A percentile compares a stretch with the other conserved stretches of the same genome.
Evolutionary conservation across 2,113 vertebrate species (phyloP).

Genomic region (Xerus inauris): DNA sequence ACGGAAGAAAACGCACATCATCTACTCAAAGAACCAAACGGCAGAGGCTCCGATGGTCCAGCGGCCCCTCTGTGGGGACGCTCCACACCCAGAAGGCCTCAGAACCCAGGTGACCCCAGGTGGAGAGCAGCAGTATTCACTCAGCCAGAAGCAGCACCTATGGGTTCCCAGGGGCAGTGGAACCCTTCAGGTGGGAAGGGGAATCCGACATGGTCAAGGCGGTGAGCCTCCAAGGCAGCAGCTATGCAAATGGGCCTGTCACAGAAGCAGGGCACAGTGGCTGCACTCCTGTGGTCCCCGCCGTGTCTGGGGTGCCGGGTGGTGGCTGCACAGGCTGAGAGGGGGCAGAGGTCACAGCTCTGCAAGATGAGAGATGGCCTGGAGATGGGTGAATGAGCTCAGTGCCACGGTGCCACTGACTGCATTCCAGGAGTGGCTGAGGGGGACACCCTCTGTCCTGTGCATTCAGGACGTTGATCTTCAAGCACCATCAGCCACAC

Average conservation of each 20-base stretch:
- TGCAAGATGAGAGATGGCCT: neutral
- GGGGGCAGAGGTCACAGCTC: fast-evolving
- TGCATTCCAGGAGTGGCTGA: fast-evolving
- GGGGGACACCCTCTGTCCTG: too few relatives aligned
- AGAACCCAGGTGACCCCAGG: neutral
- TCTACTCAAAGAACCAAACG: neutral
- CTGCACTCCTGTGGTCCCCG: too few relatives aligned
- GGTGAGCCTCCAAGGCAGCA: fast-evolving
- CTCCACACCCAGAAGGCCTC: too few relatives aligned
- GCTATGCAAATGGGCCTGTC: neutral
- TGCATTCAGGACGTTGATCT: neutral
- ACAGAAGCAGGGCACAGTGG: neutral
- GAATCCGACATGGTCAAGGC: fast-evolving
- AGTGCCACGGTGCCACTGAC: fast-evolving
- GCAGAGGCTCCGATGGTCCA: neutral
- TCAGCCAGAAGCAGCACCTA: fast-evolving
- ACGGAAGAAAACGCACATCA: fast-evolving
- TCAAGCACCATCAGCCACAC: too few relatives aligned
- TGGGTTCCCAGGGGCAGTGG: too few relatives aligned
- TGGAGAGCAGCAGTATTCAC: fast-evolving
- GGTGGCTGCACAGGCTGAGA: too few relatives aligned
- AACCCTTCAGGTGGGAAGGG: neutral
- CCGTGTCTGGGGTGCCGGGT: fast-evolving
- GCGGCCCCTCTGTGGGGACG: neutral
- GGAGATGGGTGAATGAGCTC: fast-evolving